These are phyloP conservation scores for Brachionus manjavacas DNA, from an alignment of 1,140 invertebrate genomes.

Conservation along the genomic window DNA sequence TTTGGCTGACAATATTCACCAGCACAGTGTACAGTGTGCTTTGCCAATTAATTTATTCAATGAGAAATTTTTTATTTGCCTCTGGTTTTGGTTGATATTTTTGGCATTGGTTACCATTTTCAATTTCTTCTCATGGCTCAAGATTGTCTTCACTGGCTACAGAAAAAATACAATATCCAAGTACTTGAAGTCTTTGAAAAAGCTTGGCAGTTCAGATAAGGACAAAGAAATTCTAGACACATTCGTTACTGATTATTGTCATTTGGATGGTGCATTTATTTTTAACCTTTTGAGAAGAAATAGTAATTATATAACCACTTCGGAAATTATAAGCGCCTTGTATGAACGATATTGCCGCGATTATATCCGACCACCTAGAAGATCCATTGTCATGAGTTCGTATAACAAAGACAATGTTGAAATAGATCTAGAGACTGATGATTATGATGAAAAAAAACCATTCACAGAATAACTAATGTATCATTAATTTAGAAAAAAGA, in stretches of 20 bases:
- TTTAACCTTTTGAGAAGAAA: conserved; percentile 45
- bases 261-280: conserved; percentile 60
- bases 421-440: conserved; percentile 8
- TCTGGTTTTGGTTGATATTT: conserved; percentile 63
- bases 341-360: conserved; percentile 13
- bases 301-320: conserved; percentile 42
- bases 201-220: conserved; percentile 49
- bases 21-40: conserved; percentile 61
- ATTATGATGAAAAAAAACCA: conserved; percentile 15
- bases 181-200: conserved; percentile 55
- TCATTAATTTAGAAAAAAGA: neutral
- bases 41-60: conserved; percentile 62
- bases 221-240: conserved; percentile 50
- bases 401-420: neutral
- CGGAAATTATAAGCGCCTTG: conserved; percentile 26
- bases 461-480: neutral
- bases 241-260: conserved; percentile 60
- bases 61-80: conserved; percentile 62
- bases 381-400: neutral
- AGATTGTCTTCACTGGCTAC: conserved; percentile 48
- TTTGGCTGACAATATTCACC: conserved; percentile 58
- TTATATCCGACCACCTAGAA: neutral
- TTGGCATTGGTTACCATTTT: conserved; percentile 58
- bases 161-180: conserved; percentile 51
- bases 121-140: conserved; percentile 49